phyloP scores from a whole-genome alignment of 2,888 invertebrate species.

The Sisyra terminalis region DNA sequence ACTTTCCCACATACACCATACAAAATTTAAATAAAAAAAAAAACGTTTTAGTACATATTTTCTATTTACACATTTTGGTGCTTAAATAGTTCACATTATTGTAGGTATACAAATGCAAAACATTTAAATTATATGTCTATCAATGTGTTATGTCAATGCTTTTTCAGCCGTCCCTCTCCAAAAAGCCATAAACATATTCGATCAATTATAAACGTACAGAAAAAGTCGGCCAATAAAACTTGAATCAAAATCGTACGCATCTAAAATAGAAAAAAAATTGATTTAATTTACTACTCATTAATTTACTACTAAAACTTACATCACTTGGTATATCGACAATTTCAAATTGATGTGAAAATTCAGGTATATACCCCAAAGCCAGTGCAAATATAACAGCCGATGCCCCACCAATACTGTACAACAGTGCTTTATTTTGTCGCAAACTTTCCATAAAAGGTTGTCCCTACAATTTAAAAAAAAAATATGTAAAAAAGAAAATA shows the following conservation, averaged over 20 bases:
- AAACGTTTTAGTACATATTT: background rate
- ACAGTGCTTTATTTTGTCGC: conserved; percentile 74
- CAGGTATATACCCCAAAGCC: conserved; percentile 71
- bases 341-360: conserved; percentile 79
- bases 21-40: background rate
- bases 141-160: background rate
- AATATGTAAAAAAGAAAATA: conserved; percentile 8
- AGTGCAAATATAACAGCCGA: conserved; percentile 68
- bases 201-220: conserved; percentile 74
- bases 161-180: conserved; percentile 52
- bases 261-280: conserved; percentile 38
- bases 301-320: no score
- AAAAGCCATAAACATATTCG: conserved; percentile 70
- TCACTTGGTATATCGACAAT: conserved; percentile 86
- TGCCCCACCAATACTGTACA: conserved; percentile 80
- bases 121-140: background rate
- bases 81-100: background rate
- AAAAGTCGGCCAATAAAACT: conserved; percentile 72
- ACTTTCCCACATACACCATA: no score
- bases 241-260: conserved; percentile 73
- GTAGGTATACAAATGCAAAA: background rate
- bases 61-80: background rate
- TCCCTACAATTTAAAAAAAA: conserved; percentile 45
- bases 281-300: no score
- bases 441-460: conserved; percentile 98